These are phyloP conservation scores for Halocaridina rubra DNA, from an alignment of 2,888 invertebrate genomes.

Conservation along the genomic window DNA sequence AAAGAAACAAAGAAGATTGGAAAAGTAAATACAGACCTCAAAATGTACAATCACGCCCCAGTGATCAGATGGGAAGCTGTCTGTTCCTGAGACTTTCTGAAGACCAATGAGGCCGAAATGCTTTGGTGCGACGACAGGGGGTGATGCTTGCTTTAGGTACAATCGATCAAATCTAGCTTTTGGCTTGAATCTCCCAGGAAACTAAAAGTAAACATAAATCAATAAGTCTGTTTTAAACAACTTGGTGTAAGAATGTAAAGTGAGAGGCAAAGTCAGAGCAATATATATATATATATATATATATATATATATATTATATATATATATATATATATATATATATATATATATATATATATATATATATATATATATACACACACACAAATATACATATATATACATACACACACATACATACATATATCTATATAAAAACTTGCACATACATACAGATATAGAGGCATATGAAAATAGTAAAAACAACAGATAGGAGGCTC, in stretches of 20 bases:
- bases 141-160: slow-evolving; percentile 68
- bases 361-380: slow-evolving; percentile 6
- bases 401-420: not conserved
- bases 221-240: no score
- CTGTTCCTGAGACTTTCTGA: slow-evolving; percentile 70
- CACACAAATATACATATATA: not conserved
- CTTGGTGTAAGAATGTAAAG: not conserved
- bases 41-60: slow-evolving; percentile 71
- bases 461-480: no score
- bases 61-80: slow-evolving; percentile 73
- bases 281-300: no score
- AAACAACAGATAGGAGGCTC: no score
- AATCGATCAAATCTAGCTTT: slow-evolving; percentile 73
- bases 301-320: slow-evolving; percentile 6
- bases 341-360: not conserved
- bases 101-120: slow-evolving; percentile 73
- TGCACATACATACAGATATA: no score
- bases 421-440: no score
- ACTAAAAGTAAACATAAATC: slow-evolving; percentile 64
- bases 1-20: no score
- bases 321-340: slow-evolving; percentile 14
- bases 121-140: slow-evolving; percentile 66
- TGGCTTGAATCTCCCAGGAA: slow-evolving; percentile 67
- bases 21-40: no score
- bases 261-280: no score